Evolutionary conservation across 2,888 invertebrate species (phyloP).

Genomic region (Perdita meconis): DNA sequence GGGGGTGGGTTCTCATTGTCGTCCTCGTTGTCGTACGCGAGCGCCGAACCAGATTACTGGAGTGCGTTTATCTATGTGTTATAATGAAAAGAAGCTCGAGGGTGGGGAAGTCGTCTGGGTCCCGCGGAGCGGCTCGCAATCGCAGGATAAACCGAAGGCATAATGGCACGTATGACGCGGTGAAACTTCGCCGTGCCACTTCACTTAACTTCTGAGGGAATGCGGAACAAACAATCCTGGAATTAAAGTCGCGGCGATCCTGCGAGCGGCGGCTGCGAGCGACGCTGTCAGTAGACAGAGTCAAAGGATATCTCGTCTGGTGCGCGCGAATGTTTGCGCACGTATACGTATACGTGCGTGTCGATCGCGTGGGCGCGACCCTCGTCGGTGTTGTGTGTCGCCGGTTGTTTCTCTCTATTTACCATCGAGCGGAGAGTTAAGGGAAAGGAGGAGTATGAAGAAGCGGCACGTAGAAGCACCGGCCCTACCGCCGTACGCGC

Average conservation of each 20-base stretch:
- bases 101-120: slow-evolving; percentile 3
- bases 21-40: slow-evolving; percentile 10
- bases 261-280: slow-evolving; percentile 36
- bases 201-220: slow-evolving; percentile 64
- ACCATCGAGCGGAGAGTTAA: slow-evolving; percentile 54
- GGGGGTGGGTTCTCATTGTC: too few species aligned
- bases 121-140: slow-evolving; percentile 39
- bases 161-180: slow-evolving; percentile 64
- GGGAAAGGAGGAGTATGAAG: slow-evolving; percentile 45
- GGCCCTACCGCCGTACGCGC: too few species aligned
- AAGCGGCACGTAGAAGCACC: slow-evolving; percentile 16
- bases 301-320: slow-evolving; percentile 61
- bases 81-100: slow-evolving; percentile 42
- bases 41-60: slow-evolving; percentile 21
- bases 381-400: slow-evolving; percentile 49
- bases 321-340: slow-evolving; percentile 49
- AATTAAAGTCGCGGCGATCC: slow-evolving; percentile 66
- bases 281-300: slow-evolving; percentile 47
- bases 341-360: slow-evolving; percentile 21
- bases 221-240: slow-evolving; percentile 64
- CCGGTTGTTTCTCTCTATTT: slow-evolving; percentile 62
- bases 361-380: slow-evolving; percentile 39
- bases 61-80: slow-evolving; percentile 19
- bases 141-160: slow-evolving; percentile 55
- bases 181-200: slow-evolving; percentile 63